These are phyloP conservation scores for Hippolais icterina DNA, from an alignment of 2,113 vertebrate species.

Conservation along the genomic window DNA sequence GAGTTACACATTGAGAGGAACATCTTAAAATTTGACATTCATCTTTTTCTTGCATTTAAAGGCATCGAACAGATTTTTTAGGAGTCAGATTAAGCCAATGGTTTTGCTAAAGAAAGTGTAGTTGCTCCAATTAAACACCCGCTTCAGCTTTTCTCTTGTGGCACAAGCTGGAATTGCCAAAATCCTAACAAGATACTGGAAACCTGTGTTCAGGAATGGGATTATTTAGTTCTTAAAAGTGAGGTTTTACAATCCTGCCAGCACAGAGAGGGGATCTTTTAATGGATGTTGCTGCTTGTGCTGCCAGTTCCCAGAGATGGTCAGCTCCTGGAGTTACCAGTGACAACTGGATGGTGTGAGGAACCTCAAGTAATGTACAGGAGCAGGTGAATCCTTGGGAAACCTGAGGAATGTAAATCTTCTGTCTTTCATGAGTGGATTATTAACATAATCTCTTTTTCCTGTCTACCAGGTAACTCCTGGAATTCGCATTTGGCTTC, in stretches of 20 bases:
- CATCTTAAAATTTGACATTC: background rate
- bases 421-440: accelerated
- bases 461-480: background rate
- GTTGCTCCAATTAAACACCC: slow-evolving; percentile 55
- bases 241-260: background rate
- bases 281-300: background rate
- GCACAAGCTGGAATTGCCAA: background rate
- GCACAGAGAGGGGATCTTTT: background rate
- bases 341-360: background rate
- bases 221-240: background rate
- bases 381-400: background rate
- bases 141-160: background rate
- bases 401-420: background rate
- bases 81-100: slow-evolving; percentile 6
- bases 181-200: background rate
- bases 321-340: background rate
- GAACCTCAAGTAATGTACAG: background rate
- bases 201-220: background rate
- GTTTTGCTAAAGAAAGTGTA: slow-evolving; percentile 13
- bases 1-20: background rate
- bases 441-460: background rate
- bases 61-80: slow-evolving; percentile 6
- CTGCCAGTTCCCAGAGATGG: background rate
- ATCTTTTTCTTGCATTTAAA: background rate
- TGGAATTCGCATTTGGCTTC: background rate